Conservation (phyloP, 2,888 invertebrate species). For the Caenorhabditis parvicauda region DNA sequence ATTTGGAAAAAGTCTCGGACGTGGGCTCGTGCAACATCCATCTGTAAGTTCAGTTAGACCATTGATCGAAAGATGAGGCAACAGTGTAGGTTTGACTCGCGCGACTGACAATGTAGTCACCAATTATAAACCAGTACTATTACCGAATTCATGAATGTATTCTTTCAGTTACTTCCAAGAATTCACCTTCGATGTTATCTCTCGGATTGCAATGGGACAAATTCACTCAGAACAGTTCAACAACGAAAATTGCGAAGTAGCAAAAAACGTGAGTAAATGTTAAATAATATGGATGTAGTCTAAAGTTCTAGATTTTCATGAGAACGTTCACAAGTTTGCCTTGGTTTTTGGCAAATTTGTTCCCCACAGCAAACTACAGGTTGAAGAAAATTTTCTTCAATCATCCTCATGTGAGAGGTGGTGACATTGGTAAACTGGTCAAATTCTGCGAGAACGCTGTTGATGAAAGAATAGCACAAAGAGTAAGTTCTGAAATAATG, state of each 20-base stretch:
- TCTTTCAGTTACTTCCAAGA: conserved; percentile 35
- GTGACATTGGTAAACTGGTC: conserved; percentile 13
- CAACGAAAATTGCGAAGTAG: conserved; percentile 13
- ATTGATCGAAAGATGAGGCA: too few species aligned
- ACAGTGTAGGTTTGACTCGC: not conserved
- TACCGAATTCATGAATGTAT: not conserved
- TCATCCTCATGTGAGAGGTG: conserved; percentile 16
- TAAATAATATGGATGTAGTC: not conserved
- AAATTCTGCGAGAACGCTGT: conserved; percentile 6
- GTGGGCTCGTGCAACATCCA: conserved; percentile 30
- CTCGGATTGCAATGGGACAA: conserved; percentile 41
- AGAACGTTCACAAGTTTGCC: conserved; percentile 7
- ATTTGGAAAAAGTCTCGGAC: conserved; percentile 18
- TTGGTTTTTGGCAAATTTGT: conserved; percentile 15
- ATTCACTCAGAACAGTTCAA: conserved; percentile 25
- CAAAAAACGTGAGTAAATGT: conserved; percentile 7
- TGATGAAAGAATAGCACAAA: not conserved
- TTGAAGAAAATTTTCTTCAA: conserved; percentile 17
- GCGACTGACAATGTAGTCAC: too few species aligned
- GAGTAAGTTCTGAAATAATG: conserved; percentile 2
- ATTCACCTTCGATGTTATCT: conserved; percentile 40
- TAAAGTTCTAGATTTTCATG: conserved; percentile 17
- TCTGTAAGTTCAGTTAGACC: conserved; percentile 5
- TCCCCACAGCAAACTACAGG: conserved; percentile 8
- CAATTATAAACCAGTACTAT: not conserved